These are phyloP conservation scores for Pollenia angustigena DNA, from an alignment of 2,888 invertebrate genomes.

Conservation along the genomic window DNA sequence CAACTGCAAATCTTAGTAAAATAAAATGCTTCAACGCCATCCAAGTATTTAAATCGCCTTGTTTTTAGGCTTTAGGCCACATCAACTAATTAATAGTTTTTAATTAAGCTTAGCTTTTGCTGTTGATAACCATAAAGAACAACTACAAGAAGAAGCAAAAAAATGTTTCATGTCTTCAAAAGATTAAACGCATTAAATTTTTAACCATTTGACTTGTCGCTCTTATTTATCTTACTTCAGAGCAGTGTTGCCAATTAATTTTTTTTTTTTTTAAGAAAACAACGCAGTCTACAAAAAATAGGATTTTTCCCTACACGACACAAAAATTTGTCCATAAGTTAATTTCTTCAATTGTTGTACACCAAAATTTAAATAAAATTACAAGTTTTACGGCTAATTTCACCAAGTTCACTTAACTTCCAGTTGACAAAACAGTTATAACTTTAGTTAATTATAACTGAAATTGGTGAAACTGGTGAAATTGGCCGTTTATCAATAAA, in stretches of 20 bases:
- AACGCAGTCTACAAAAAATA: too few relatives aligned
- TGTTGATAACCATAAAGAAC: conserved; percentile 39
- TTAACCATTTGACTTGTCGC: conserved; percentile 51
- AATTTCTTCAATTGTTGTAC: too few relatives aligned
- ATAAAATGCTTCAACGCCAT: conserved; percentile 61
- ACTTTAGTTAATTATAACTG: too few relatives aligned
- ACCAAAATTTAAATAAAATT: too few relatives aligned
- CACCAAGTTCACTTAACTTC: too few relatives aligned
- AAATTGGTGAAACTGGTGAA: too few relatives aligned
- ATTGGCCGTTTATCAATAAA: too few relatives aligned
- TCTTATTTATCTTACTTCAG: background rate
- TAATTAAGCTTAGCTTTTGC: conserved; percentile 61
- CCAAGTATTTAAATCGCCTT: conserved; percentile 38
- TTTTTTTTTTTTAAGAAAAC: too few relatives aligned
- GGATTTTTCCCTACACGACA: too few relatives aligned
- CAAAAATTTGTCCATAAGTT: too few relatives aligned
- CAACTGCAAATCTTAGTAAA: conserved; percentile 45
- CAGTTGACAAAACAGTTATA: too few relatives aligned
- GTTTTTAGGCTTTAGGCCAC: conserved; percentile 46
- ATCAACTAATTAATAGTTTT: conserved; percentile 66
- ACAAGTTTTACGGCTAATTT: too few relatives aligned
- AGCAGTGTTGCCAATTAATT: background rate
- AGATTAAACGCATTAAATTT: conserved; percentile 67
- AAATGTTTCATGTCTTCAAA: conserved; percentile 54
- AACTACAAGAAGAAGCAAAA: background rate